Percentiles rank a stretch among this genome's conserved stretches.
phyloP scores from a whole-genome alignment of 1,140 invertebrate genomes.

The Drosophila murphyi region DNA sequence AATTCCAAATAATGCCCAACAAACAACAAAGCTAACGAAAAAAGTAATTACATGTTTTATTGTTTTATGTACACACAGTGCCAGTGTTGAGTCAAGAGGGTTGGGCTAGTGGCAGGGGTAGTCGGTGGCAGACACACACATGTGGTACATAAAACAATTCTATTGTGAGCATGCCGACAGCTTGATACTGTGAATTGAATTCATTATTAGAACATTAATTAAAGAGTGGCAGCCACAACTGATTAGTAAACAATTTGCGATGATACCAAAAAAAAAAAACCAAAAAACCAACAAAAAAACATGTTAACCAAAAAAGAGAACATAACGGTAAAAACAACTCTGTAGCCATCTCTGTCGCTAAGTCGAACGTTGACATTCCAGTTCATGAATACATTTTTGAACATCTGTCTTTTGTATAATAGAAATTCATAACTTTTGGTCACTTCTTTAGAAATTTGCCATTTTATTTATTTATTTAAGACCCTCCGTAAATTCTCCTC shows the following conservation, averaged over 20 bases:
- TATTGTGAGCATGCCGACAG: constrained; percentile 53
- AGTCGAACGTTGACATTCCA: constrained; percentile 43
- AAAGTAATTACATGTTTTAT: constrained; percentile 30
- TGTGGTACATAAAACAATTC: constrained; percentile 48
- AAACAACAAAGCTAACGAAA: not conserved
- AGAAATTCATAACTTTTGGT: constrained; percentile 2
- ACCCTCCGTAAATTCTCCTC: not conserved
- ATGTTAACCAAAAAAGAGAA: constrained; percentile 22
- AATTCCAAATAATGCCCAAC: not conserved
- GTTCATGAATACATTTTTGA: constrained; percentile 28
- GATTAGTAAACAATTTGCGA: constrained; percentile 37
- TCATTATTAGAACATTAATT: constrained; percentile 68
- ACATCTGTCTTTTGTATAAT: not conserved
- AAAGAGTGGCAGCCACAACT: constrained; percentile 19
- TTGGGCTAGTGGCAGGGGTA: too few species aligned
- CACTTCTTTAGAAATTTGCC: constrained; percentile 23
- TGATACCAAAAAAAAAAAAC: not conserved
- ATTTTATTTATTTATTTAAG: constrained; percentile 10
- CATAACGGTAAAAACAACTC: constrained; percentile 16
- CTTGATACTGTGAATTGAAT: constrained; percentile 55
- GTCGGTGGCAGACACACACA: too few species aligned
- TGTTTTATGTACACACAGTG: too few species aligned
- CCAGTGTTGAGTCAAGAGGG: too few species aligned
- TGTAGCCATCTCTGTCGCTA: not conserved
- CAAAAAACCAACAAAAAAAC: constrained; percentile 21